Evolutionary conservation across 2,888 invertebrate genomes (phyloP), one percentile per base, ranked within the genome.

Genomic region (Ariolimax columbianus): DNA sequence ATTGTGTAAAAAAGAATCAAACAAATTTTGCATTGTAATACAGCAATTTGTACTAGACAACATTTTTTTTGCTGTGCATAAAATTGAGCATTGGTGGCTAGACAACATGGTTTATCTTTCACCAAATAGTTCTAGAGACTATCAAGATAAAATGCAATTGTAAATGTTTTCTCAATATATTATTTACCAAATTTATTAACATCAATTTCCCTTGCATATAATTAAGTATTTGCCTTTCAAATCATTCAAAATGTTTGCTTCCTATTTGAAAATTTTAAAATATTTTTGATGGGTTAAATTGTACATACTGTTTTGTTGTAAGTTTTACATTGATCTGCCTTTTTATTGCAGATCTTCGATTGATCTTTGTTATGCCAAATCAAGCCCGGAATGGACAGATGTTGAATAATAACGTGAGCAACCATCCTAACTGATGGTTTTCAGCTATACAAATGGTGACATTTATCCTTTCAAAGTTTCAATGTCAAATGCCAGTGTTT

Each of bases 361-460:
- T 73, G 19, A 73, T 73, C 73, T 73, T 73, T n/a, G 73, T 73
- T 73, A 43, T 79, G 66, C 66, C 66, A 17, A 79, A 79, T 19
- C 79, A 59, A 30, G 51, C 79, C 19, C 43, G 66, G 43, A 63
- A 63, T 23, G 63, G 79, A 17, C 59, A 66, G 43, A 40, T 63
- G 43, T 33, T 79, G 40, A 78, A 51, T 36, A 79, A 79, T 30
- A 73, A 73, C n/a, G n/a, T 73, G 9, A 73, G 47, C 73, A 73
- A 30, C 73, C 43, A 47, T n/a, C 40, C 73, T 17, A 40, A 47
- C 38, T 73, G 43, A 73, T 47, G 43, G 43, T 68, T 11, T 36
- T 68, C 17, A 33, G 14, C 17, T 6, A 26, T 36, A 11, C 1
- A 30, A 6, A 6, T 33, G 17, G 17, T 33, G 33, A 66, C 4